These are phyloP conservation scores for Luffia ferchaultella DNA, from an alignment of 2,888 invertebrate genomes.

Conservation along the genomic window DNA sequence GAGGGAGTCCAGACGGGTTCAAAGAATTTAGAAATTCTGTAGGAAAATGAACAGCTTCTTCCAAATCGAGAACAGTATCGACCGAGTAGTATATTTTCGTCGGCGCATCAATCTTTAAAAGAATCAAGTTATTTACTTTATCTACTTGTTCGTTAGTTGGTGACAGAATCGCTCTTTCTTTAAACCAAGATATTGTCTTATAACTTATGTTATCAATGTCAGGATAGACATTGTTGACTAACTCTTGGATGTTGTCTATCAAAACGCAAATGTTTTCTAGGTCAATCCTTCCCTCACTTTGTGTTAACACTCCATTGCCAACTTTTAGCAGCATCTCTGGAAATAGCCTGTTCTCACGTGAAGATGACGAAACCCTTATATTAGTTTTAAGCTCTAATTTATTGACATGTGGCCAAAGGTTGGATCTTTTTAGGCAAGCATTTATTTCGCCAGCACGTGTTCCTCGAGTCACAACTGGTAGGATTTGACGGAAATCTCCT, in stretches of 20 bases:
- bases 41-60: too few species aligned
- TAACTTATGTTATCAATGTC: constrained; percentile 1
- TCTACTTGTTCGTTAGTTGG: constrained; percentile 17
- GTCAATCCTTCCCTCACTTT: constrained; percentile 2
- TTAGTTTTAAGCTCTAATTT: constrained; percentile 16
- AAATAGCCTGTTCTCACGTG: constrained; percentile 2
- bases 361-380: constrained; percentile 17
- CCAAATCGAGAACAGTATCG: too few species aligned
- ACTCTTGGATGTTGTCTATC: constrained; percentile 1
- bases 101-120: constrained; percentile 16
- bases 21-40: too few species aligned
- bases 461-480: constrained; percentile 15
- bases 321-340: not conserved
- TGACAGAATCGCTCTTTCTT: constrained; percentile 18
- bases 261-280: constrained; percentile 1
- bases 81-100: too few species aligned
- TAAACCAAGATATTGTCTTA: constrained; percentile 9
- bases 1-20: too few species aligned
- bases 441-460: constrained; percentile 16
- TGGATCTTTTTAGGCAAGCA: constrained; percentile 14
- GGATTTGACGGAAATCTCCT: constrained; percentile 18
- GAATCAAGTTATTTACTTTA: constrained; percentile 13
- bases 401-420: constrained; percentile 17
- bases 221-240: constrained; percentile 15
- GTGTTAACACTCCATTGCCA: constrained; percentile 1